A percentile compares a stretch with the other conserved stretches of the same genome.
Evolutionary conservation across 2,797 vertebrate genomes (phyloP).

Genomic region (Acrocephalus scirpaceus): DNA sequence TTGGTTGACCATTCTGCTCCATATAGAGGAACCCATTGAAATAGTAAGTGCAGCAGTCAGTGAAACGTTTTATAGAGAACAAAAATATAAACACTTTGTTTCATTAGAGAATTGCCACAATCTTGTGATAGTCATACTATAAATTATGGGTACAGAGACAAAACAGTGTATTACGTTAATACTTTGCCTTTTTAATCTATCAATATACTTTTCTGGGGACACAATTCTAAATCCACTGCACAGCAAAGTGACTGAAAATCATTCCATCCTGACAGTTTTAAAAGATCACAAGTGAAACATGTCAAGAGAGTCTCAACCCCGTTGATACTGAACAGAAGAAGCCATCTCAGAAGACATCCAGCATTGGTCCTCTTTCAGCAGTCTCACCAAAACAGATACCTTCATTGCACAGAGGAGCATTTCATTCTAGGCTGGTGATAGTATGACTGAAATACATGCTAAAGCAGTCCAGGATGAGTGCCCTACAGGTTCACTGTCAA

Average conservation of each 20-base stretch:
- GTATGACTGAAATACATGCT: not conserved
- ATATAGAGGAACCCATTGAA: not conserved
- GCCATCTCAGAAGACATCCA: not conserved
- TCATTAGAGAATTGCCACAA: slow-evolving; percentile 61
- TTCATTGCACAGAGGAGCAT: not conserved
- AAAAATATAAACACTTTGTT: not conserved
- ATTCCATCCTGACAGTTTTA: slow-evolving; percentile 71
- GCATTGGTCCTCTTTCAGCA: not conserved
- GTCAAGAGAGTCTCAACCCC: slow-evolving; percentile 60
- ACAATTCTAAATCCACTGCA: slow-evolving; percentile 69
- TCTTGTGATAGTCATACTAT: slow-evolving; percentile 36
- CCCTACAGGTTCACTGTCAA: not conserved
- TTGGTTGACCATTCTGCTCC: not conserved
- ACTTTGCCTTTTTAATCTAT: slow-evolving; percentile 73
- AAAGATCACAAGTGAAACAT: slow-evolving; percentile 69
- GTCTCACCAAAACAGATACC: not conserved
- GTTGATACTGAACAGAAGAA: not conserved
- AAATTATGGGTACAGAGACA: slow-evolving; percentile 57
- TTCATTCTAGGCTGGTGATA: not conserved
- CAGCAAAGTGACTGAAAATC: slow-evolving; percentile 75
- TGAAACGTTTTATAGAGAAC: not conserved
- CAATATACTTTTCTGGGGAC: slow-evolving; percentile 70
- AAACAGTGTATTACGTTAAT: slow-evolving; percentile 63
- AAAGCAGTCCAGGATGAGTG: not conserved
- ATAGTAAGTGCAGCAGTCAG: not conserved